A percentile compares a stretch with the other conserved stretches of the same genome.
phyloP scores from a whole-genome alignment of 1,140 invertebrate genomes.

The Acyrthosiphon pisum region DNA sequence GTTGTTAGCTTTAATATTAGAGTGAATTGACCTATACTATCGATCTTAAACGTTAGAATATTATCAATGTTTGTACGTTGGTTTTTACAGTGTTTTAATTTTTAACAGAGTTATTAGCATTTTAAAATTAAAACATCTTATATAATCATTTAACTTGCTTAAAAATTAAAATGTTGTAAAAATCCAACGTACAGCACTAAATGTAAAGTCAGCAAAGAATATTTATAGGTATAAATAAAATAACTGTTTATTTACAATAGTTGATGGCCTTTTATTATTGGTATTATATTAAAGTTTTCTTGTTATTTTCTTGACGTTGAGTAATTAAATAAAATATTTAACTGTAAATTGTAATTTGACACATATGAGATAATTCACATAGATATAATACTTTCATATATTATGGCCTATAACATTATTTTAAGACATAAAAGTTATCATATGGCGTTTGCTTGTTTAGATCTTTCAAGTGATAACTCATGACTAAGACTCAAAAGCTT shows the following conservation, averaged over 20 bases:
- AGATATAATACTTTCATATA: too few relatives aligned
- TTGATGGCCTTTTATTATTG: background rate
- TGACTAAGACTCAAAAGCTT: background rate
- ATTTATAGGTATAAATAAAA: background rate
- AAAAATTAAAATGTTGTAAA: background rate
- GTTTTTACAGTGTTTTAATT: background rate
- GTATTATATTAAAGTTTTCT: background rate
- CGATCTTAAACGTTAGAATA: too few relatives aligned
- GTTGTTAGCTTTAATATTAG: background rate
- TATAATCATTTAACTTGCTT: background rate
- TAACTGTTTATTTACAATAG: background rate
- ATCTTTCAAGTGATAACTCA: background rate
- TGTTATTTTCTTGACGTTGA: background rate
- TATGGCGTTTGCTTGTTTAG: background rate
- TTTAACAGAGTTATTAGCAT: background rate
- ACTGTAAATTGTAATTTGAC: background rate
- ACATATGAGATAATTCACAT: background rate
- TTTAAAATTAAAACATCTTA: background rate
- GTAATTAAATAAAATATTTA: background rate
- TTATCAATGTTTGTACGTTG: background rate
- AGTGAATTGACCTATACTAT: background rate
- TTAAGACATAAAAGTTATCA: too few relatives aligned
- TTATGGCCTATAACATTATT: background rate
- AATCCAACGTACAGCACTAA: background rate
- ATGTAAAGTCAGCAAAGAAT: background rate